phyloP scores from a whole-genome alignment of 2,113 vertebrate species.

The Lagopus muta region DNA sequence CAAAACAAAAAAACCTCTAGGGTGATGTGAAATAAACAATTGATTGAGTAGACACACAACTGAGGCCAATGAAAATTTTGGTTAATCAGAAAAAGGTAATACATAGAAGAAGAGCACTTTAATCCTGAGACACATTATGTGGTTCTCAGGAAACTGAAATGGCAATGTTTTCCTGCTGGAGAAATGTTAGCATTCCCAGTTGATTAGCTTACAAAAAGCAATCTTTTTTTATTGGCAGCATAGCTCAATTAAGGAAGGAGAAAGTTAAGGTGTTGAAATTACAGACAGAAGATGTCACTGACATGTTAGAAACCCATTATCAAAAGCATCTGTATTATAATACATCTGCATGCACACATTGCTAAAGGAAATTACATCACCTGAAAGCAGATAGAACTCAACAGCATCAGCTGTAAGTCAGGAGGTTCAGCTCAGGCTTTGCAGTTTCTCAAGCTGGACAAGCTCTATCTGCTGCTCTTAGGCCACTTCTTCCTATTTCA shows the following conservation, averaged over 20 bases:
- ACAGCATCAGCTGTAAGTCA: background rate
- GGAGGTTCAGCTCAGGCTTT: background rate
- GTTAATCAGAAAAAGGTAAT: background rate
- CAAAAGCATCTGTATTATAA: background rate
- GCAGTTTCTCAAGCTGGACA: accelerated
- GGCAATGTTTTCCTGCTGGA: background rate
- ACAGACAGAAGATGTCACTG: background rate
- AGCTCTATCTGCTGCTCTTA: background rate
- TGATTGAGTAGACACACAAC: background rate
- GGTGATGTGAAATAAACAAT: background rate
- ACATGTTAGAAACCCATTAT: background rate
- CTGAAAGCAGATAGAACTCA: background rate
- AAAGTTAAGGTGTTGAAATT: background rate
- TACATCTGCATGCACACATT: background rate
- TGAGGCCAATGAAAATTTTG: background rate
- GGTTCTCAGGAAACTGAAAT: background rate
- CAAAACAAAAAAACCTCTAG: background rate
- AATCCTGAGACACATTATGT: background rate
- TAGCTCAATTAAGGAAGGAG: background rate
- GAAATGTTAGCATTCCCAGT: background rate
- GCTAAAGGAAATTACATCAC: background rate
- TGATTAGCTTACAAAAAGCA: background rate
- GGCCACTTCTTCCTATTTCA: background rate
- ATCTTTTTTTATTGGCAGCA: background rate
- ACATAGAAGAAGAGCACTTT: background rate